These are phyloP conservation scores for Epinotia brunnichana DNA, from an alignment of 2,888 invertebrate genomes.

Conservation along the genomic window DNA sequence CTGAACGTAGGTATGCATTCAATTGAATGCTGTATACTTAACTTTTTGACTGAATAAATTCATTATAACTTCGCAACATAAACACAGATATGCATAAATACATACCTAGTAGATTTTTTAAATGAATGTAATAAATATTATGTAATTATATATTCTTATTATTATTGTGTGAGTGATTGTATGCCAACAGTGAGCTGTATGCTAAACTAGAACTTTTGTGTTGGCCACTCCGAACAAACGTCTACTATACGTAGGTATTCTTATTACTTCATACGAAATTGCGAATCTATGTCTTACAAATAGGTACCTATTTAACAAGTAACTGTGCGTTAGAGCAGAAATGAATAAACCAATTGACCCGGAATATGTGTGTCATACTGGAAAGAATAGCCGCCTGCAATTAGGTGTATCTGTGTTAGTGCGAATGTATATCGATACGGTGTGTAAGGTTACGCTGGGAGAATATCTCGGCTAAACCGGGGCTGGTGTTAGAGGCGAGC, in stretches of 20 bases:
- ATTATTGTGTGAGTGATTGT: too few species aligned
- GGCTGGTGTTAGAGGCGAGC: constrained; percentile 60
- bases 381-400: constrained; percentile 35
- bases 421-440: constrained; percentile 34
- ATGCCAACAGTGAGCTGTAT: neutral
- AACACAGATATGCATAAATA: too few species aligned
- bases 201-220: neutral
- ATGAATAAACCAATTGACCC: constrained; percentile 23
- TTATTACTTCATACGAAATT: neutral
- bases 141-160: too few species aligned
- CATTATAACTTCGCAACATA: too few species aligned
- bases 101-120: too few species aligned
- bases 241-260: neutral
- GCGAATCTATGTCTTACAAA: neutral
- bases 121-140: too few species aligned
- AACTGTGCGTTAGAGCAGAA: neutral
- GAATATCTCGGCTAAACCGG: constrained; percentile 66
- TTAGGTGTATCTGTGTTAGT: constrained; percentile 25
- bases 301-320: neutral
- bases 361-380: constrained; percentile 28
- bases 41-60: too few species aligned
- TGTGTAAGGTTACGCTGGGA: constrained; percentile 65
- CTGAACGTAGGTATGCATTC: too few species aligned
- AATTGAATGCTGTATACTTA: too few species aligned
- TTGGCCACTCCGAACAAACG: neutral